Conservation (phyloP, 2,888 invertebrate species). For the Petrophora chlorosata region DNA sequence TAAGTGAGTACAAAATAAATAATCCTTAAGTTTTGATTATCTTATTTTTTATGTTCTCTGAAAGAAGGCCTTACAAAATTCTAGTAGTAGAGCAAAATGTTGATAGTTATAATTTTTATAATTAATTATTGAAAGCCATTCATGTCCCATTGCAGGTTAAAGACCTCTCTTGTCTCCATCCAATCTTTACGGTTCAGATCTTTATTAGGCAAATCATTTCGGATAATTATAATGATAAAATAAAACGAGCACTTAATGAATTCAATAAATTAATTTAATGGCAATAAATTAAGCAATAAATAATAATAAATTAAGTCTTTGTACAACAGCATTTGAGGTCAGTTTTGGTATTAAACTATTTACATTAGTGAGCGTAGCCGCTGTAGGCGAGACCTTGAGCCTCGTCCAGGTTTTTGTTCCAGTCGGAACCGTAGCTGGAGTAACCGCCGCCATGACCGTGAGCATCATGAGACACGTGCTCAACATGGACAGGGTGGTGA, state of each 20-base stretch:
- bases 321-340: conserved; percentile 57
- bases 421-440: conserved; percentile 71
- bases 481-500: conserved; percentile 86
- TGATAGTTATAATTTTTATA: no score
- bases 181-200: no score
- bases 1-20: no score
- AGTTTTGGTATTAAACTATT: conserved; percentile 37
- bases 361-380: conserved; percentile 61
- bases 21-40: no score
- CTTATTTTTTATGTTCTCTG: no score
- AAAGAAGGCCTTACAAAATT: no score
- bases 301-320: conserved; percentile 65
- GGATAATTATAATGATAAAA: conserved; percentile 32
- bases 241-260: conserved; percentile 46
- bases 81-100: no score
- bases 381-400: conserved; percentile 88
- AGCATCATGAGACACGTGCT: conserved; percentile 71
- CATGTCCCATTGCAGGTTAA: no score
- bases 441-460: conserved; percentile 59
- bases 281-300: conserved; percentile 74
- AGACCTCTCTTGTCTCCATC: no score
- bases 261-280: conserved; percentile 71
- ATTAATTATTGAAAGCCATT: no score
- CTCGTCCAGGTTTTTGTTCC: conserved; percentile 85
- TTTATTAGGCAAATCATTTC: no score